A percentile compares a stretch with the other conserved stretches of the same genome.
phyloP scores from a whole-genome alignment of 2,888 invertebrate genomes.

The Agriotes lineatus region DNA sequence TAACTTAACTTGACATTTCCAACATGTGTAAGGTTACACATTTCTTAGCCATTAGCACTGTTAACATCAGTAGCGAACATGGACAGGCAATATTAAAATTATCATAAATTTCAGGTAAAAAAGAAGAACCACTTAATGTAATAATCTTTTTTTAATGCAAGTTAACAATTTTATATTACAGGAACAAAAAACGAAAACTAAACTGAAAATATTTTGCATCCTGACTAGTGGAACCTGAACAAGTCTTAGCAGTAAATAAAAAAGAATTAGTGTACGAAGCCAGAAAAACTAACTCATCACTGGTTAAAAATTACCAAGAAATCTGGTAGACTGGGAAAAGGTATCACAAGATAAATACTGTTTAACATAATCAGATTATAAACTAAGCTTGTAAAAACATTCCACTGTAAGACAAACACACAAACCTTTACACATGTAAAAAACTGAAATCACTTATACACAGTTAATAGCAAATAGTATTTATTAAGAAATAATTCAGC shows the following conservation, averaged over 20 bases:
- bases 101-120: too few species aligned
- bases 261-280: not conserved
- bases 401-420: constrained; percentile 38
- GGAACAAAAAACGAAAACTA: constrained; percentile 49
- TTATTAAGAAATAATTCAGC: constrained; percentile 56
- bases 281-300: too few species aligned
- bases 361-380: constrained; percentile 21
- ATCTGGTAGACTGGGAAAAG: too few species aligned
- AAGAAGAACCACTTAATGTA: too few species aligned
- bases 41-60: too few species aligned
- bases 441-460: constrained; percentile 45
- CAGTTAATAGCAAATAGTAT: constrained; percentile 51
- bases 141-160: too few species aligned
- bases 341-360: constrained; percentile 55
- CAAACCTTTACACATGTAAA: constrained; percentile 45
- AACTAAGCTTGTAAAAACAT: constrained; percentile 35
- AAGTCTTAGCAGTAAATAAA: not conserved
- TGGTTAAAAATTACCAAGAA: too few species aligned
- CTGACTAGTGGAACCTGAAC: not conserved
- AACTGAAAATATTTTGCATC: constrained; percentile 19
- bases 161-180: constrained; percentile 48
- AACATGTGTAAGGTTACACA: too few species aligned
- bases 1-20: too few species aligned
- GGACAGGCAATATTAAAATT: too few species aligned
- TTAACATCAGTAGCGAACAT: too few species aligned